Evolutionary conservation across 2,888 invertebrate genomes (phyloP), one percentile per base, ranked within the genome.

Genomic region (Dione juno): DNA sequence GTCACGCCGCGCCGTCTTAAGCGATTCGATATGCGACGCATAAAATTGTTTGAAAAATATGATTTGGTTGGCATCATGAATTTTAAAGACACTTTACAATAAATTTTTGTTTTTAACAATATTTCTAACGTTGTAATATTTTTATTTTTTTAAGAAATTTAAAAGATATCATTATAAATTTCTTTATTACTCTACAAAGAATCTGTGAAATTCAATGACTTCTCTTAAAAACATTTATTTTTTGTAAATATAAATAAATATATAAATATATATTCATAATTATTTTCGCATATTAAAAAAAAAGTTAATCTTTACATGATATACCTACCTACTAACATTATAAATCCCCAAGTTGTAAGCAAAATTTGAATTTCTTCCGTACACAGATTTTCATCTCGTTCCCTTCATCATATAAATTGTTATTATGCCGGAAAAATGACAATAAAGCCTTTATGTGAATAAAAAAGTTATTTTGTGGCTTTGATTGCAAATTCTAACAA

Each of bases 401-500:
- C 16, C 16, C 35, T 61, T 43, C 61, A 35, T 28, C 43, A 61
- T 43, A 61, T 61, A 43, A 45, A 45, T 61, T 57, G 40, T 57
- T 57, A 45, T 35, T 61, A 35, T 45, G 16, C 35, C 11, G 35
- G 57, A 45, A 28, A 61, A 61, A 61, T 50, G 16, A 64, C 58
- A 35, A 53, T 66, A 52, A 52, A 16, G n/a, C n/a, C 43, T 43
- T 66, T 43, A 19, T 61, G 9, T 61, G 61, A 43, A 45, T 52
- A 52, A 19, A 64, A 63, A 68, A 53, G 19, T 19, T 53, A 45
- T 52, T 52, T 54, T 45, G 68, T 11, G 37, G 63, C 19, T 64
- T 9, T 48, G 64, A 69, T 69, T 54, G 45, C 37, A 48, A 69
- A 45, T 50, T 48, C 53, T 48, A 57, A 64, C 69, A 54, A 69